Conservation (phyloP, 2,113 vertebrate genomes). For the Thymallus thymallus region DNA sequence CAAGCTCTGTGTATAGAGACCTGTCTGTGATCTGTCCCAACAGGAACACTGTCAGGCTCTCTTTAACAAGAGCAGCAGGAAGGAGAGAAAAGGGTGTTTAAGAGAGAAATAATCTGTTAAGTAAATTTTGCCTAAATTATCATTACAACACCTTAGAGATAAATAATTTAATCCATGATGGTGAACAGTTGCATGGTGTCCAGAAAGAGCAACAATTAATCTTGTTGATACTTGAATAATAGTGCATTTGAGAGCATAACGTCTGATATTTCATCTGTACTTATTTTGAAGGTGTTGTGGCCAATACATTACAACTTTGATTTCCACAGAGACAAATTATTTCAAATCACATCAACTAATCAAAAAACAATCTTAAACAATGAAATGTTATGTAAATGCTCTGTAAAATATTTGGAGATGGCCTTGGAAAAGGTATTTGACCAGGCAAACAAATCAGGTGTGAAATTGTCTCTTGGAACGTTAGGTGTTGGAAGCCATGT, state of each 20-base stretch:
- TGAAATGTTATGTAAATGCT: no score
- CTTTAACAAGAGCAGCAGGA: background rate
- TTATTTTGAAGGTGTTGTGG: conserved; percentile 30
- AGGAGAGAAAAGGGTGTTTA: background rate
- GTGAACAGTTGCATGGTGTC: background rate
- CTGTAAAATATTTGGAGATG: no score
- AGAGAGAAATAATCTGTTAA: background rate
- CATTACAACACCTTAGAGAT: conserved; percentile 13
- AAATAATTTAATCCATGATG: conserved; percentile 2
- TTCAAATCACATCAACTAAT: no score
- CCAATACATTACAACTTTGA: background rate
- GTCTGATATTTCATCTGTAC: background rate
- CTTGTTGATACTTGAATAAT: no score
- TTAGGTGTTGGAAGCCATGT: no score
- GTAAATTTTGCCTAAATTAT: background rate
- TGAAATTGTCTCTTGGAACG: no score
- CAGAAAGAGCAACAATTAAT: no score
- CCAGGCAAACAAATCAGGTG: no score
- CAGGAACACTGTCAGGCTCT: background rate
- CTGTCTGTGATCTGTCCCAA: background rate
- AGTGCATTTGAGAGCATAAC: no score
- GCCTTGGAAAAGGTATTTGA: no score
- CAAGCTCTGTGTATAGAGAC: background rate
- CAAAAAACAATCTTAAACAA: no score
- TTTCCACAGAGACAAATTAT: background rate